Conservation (phyloP, 2,888 invertebrate genomes). For the Oegoconia quadripuncta region DNA sequence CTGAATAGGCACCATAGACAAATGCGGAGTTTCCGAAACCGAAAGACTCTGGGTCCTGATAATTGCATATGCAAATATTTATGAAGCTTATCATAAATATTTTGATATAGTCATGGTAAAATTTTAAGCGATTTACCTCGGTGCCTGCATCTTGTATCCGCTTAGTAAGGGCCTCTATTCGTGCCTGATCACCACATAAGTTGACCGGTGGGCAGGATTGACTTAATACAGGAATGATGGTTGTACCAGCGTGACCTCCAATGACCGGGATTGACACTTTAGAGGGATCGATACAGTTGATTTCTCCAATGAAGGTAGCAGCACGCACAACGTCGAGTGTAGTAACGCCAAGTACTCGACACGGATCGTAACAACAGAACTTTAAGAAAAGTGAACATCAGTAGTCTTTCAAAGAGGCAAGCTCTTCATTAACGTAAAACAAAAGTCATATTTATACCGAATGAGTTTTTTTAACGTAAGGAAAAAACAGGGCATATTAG, state of each 20-base stretch:
- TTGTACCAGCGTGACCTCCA: conserved; percentile 95
- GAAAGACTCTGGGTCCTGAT: too few species aligned
- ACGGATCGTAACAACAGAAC: conserved; percentile 90
- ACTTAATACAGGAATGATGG: conserved; percentile 95
- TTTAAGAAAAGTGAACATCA: conserved; percentile 14
- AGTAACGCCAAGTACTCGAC: conserved; percentile 93
- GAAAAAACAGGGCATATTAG: too few species aligned
- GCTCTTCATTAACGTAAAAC: too few species aligned
- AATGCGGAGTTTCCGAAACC: too few species aligned
- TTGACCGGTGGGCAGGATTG: conserved; percentile 80
- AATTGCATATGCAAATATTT: too few species aligned
- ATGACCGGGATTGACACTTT: conserved; percentile 92
- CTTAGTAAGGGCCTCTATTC: conserved; percentile 87
- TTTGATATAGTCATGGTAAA: too few species aligned
- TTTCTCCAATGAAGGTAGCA: conserved; percentile 92
- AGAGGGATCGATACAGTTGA: conserved; percentile 88
- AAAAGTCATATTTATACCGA: too few species aligned
- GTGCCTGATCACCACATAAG: conserved; percentile 73
- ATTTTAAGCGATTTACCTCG: conserved; percentile 80
- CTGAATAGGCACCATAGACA: too few species aligned
- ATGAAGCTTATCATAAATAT: too few species aligned
- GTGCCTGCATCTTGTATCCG: conserved; percentile 98
- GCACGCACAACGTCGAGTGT: conserved; percentile 96
- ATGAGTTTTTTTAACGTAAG: too few species aligned
- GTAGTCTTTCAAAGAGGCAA: too few species aligned